A percentile compares a stretch with the other conserved stretches of the same genome.
These are phyloP conservation scores for Mus minutoides DNA, from an alignment of 2,797 vertebrate species.

Conservation along the genomic window DNA sequence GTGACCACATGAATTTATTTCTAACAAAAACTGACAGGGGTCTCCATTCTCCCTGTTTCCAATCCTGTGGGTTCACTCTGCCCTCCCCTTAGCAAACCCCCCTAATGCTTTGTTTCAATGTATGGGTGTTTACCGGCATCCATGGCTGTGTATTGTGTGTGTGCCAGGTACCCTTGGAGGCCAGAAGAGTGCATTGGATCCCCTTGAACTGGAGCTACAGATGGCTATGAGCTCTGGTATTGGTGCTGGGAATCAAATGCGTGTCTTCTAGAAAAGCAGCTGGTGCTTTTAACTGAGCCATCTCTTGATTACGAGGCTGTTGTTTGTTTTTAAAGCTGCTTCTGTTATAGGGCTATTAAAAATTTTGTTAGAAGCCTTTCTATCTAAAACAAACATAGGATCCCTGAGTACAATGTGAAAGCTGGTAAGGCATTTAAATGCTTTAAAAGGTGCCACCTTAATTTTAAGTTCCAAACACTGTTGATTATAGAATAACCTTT, in stretches of 20 bases:
- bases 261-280: not conserved
- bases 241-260: not conserved
- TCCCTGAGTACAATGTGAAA: not conserved
- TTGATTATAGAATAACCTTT: conserved; percentile 9
- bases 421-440: not conserved
- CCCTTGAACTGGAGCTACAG: not conserved
- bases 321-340: not conserved
- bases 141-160: not conserved
- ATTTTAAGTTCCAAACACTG: conserved; percentile 11
- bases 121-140: not conserved
- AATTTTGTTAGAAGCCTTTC: not conserved
- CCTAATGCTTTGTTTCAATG: not conserved
- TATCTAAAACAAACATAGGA: not conserved
- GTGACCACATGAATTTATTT: not conserved
- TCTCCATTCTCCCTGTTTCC: not conserved
- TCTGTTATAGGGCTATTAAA: not conserved
- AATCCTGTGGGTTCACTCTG: not conserved
- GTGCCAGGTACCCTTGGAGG: not conserved
- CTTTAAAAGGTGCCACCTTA: conserved; percentile 30
- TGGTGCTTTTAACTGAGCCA: not conserved
- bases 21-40: not conserved
- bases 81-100: not conserved
- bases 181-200: not conserved
- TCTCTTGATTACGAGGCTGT: not conserved
- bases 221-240: not conserved